These are phyloP conservation scores for Siderastrea radians DNA, from an alignment of 92 coral and sea anemone species.

Conservation along the genomic window DNA sequence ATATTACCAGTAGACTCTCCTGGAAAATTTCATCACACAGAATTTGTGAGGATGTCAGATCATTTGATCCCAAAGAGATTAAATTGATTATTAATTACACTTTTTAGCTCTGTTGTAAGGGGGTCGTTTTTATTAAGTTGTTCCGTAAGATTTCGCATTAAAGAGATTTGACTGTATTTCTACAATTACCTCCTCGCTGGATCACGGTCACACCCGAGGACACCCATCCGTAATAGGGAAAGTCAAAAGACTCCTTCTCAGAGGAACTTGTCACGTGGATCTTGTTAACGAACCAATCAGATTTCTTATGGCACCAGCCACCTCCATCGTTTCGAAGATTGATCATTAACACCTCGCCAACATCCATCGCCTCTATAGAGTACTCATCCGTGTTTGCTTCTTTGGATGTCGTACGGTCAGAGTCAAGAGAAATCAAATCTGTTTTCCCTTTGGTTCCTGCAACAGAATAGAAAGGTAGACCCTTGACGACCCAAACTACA, in stretches of 20 bases:
- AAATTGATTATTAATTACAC: no score
- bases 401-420: slow-evolving; percentile 72
- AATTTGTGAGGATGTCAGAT: no score
- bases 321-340: slow-evolving; percentile 73
- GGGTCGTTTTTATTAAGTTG: no score
- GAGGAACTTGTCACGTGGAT: slow-evolving; percentile 67
- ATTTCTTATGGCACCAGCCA: slow-evolving; percentile 24
- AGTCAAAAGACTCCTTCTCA: slow-evolving; percentile 50
- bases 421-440: slow-evolving; percentile 66
- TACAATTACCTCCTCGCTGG: slow-evolving; percentile 74
- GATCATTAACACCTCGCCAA: slow-evolving; percentile 82
- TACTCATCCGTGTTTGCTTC: slow-evolving; percentile 72
- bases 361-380: slow-evolving; percentile 75
- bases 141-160: no score
- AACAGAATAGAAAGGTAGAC: not conserved
- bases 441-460: slow-evolving; percentile 90
- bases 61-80: no score
- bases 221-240: slow-evolving; percentile 87
- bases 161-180: no score
- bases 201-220: slow-evolving; percentile 68
- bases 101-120: no score
- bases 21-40: no score
- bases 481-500: no score
- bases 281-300: slow-evolving; percentile 88
- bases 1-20: no score